Conservation (phyloP, 2,797 vertebrate genomes). For the Mareca penelope region DNA sequence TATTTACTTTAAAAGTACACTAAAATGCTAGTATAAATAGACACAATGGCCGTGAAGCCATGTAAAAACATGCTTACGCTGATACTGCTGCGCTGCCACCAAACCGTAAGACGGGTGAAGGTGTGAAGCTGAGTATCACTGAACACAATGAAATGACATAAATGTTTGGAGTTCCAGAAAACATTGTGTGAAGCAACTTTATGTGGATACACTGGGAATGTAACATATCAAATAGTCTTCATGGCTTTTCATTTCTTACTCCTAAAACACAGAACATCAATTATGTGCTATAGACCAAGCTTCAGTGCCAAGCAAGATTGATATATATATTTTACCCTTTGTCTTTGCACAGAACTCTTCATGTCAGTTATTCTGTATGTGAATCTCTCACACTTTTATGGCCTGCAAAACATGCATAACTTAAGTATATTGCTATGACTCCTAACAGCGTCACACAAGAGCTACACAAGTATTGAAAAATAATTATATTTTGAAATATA, state of each 20-base stretch:
- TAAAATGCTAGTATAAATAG: neutral
- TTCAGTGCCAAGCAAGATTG: neutral
- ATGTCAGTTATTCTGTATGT: neutral
- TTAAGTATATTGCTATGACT: neutral
- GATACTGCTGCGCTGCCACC: neutral
- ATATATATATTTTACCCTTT: neutral
- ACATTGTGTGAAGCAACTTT: neutral
- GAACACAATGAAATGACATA: neutral
- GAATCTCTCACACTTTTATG: neutral
- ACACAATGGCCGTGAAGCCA: fast-evolving
- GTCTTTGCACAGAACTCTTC: neutral
- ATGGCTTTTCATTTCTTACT: neutral
- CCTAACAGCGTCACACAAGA: neutral
- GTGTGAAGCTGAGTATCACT: neutral
- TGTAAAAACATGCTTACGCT: neutral
- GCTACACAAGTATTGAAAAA: neutral
- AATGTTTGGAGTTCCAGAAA: neutral
- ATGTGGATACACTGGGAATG: neutral
- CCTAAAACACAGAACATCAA: neutral
- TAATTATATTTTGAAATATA: neutral
- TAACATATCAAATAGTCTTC: neutral
- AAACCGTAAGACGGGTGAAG: neutral
- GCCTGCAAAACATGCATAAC: neutral
- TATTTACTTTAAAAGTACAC: neutral
- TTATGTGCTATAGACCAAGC: neutral